Evolutionary conservation across 1,140 invertebrate genomes (phyloP), one percentile per base, ranked within the genome.

Genomic region (Drosophila equinoxialis): DNA sequence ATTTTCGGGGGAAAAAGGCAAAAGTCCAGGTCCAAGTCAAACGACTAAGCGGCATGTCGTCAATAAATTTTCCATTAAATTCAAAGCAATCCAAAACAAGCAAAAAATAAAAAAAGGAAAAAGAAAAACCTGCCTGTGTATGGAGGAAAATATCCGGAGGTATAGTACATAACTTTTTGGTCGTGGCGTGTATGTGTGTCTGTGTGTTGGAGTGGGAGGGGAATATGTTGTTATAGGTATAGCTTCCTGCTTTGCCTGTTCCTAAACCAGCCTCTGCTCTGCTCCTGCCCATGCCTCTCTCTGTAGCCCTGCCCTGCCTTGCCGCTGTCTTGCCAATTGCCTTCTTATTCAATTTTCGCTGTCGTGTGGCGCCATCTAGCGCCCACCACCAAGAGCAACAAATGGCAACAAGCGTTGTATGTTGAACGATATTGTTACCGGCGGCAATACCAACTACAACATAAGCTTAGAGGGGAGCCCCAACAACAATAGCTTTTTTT

Each of bases 1-100:
- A 37, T 37, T 37, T 37, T 30, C 5, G 35, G 57, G 54, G 14
- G 37, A 84, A 74, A 60, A 78, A 71, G 83, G 76, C 83, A 87
- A 86, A 83, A 86, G 83, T 87, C 82, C 74, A 73, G 77, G 74
- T 79, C 74, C 84, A 86, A 86, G 83, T 86, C 83, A 86, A 86
- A 86, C 83, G 83, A 87, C 83, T 86, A 86, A 86, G 83, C 83
- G 83, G 83, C 83, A 89, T 86, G 83, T 86, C 83, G 83, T 86
- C 83, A 86, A 86, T 86, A 86, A 86, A 86, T 86, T 86, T 86
- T 86, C 83, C 83, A 86, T 86, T 86, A 86, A 86, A 86, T 86
- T 86, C 83, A 86, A 86, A 86, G 76, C 81, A 81, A 86, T 72
- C 68, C 84, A 71, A 87, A 87, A 86, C 84, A 89, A 80, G 71